These are phyloP conservation scores for Raja brachyura DNA, from an alignment of 2,113 vertebrate genomes.

Conservation along the genomic window DNA sequence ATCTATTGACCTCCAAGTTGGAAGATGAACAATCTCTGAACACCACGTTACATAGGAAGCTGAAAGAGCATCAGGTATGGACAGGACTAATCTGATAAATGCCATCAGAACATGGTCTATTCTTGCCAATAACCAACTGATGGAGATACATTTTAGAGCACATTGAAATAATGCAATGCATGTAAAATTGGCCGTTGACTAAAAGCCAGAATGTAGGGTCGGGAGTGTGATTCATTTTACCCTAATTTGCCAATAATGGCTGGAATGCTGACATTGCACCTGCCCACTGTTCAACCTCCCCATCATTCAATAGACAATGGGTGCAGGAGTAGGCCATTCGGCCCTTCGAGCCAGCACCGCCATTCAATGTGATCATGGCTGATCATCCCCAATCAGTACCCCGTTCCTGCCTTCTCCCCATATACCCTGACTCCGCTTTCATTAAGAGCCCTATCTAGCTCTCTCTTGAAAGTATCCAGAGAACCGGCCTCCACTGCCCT, in stretches of 20 bases:
- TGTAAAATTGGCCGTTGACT: neutral
- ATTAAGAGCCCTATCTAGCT: too few species aligned
- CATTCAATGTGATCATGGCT: too few species aligned
- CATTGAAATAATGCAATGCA: neutral
- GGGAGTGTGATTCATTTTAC: neutral
- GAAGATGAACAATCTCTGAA: slow-evolving; percentile 62
- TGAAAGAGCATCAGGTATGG: slow-evolving; percentile 61
- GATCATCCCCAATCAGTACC: too few species aligned
- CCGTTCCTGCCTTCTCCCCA: too few species aligned
- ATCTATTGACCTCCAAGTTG: slow-evolving; percentile 55
- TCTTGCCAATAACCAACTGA: too few species aligned
- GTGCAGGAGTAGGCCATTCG: too few species aligned
- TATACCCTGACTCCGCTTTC: too few species aligned
- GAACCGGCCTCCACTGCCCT: too few species aligned
- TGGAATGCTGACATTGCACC: neutral
- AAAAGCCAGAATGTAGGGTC: neutral
- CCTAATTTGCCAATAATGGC: neutral
- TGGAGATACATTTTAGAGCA: neutral
- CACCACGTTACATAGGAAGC: slow-evolving; percentile 56
- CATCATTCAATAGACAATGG: too few species aligned
- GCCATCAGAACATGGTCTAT: neutral
- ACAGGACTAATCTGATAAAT: neutral
- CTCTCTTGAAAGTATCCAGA: too few species aligned
- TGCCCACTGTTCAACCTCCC: neutral
- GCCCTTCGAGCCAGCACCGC: too few species aligned